phyloP scores from a whole-genome alignment of 2,888 invertebrate genomes.

The Nowickia ferox region DNA sequence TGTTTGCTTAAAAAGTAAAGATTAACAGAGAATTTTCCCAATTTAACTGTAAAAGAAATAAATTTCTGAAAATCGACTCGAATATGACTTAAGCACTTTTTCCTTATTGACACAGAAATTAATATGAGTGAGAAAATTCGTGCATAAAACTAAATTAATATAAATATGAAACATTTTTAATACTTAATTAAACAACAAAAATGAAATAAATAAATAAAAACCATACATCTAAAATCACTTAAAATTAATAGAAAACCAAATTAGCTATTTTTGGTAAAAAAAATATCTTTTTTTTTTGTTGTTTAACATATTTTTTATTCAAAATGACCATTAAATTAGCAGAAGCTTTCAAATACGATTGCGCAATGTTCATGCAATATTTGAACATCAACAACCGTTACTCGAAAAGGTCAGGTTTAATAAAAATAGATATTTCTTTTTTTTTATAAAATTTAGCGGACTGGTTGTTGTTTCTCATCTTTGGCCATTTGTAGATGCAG shows the following conservation, averaged over 20 bases:
- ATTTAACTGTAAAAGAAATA: too few relatives aligned
- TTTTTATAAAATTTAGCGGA: not conserved
- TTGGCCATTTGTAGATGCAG: constrained; percentile 4
- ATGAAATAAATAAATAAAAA: not conserved
- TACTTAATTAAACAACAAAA: constrained; percentile 28
- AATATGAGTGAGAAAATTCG: constrained; percentile 4
- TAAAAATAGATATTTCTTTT: constrained; percentile 6
- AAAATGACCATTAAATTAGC: constrained; percentile 35
- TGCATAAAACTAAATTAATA: not conserved
- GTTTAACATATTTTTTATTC: not conserved
- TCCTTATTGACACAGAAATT: too few relatives aligned
- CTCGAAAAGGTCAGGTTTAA: constrained; percentile 65
- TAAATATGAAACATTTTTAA: constrained; percentile 17
- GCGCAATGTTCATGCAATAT: constrained; percentile 19
- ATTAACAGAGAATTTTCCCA: too few relatives aligned
- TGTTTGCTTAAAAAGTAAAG: too few relatives aligned
- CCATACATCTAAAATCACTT: not conserved
- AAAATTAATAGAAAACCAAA: constrained; percentile 4
- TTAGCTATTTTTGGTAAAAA: constrained; percentile 3
- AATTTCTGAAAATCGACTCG: too few relatives aligned
- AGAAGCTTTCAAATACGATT: constrained; percentile 43
- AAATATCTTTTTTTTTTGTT: not conserved
- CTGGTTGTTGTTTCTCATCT: constrained; percentile 10
- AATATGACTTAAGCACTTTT: too few relatives aligned
- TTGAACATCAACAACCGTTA: constrained; percentile 53